These are phyloP conservation scores for Kuschelorhynchus macadamiae DNA, from an alignment of 2,888 invertebrate genomes.

Conservation along the genomic window DNA sequence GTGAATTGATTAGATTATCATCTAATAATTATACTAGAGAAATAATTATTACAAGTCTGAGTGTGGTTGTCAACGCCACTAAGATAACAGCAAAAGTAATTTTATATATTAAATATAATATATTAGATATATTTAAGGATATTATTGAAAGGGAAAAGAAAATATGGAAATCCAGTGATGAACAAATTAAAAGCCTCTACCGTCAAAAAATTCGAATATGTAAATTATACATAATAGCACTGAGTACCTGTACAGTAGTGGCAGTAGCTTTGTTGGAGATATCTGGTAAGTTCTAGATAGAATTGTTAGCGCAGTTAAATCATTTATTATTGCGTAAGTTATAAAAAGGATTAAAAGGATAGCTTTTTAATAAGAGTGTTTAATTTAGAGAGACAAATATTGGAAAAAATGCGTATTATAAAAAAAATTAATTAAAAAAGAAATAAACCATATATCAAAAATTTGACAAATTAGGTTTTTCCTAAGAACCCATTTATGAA, in stretches of 20 bases:
- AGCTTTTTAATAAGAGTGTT: no score
- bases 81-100: conserved; percentile 18
- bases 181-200: conserved; percentile 12
- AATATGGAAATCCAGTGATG: conserved; percentile 4
- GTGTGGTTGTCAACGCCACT: conserved; percentile 6
- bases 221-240: not conserved
- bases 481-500: no score
- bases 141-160: conserved; percentile 24
- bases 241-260: conserved; percentile 2
- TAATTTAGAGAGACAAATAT: no score
- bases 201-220: conserved; percentile 7
- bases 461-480: no score
- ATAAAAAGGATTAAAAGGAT: no score
- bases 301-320: no score
- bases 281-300: conserved; percentile 7
- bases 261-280: not conserved
- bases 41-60: conserved; percentile 16
- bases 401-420: no score
- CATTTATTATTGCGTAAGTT: no score
- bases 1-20: no score
- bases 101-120: conserved; percentile 18
- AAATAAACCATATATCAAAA: no score
- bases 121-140: conserved; percentile 8
- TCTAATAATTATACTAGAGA: no score
- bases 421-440: no score